Percentiles rank a stretch among this genome's conserved stretches.
These are phyloP conservation scores for Sphenopsis melanotis DNA, from an alignment of 2,797 vertebrate species.

Conservation along the genomic window DNA sequence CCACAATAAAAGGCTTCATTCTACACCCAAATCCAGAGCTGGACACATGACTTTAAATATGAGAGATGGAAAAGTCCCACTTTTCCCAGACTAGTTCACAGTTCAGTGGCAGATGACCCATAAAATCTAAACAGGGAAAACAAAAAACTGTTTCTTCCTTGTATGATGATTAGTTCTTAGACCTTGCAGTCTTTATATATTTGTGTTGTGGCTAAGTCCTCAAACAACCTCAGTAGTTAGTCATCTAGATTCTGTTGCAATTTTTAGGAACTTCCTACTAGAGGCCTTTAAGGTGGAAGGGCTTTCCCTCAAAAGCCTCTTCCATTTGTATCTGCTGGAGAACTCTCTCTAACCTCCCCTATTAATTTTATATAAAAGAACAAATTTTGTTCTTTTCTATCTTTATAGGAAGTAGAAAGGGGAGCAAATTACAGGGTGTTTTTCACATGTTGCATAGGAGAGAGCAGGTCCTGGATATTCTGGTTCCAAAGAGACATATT, in stretches of 20 bases:
- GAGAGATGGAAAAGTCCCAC: background rate
- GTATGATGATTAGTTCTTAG: background rate
- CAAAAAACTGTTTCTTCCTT: background rate
- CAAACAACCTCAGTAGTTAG: background rate
- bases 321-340: background rate
- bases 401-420: background rate
- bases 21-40: background rate
- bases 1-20: background rate
- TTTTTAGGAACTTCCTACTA: conserved; percentile 10
- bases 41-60: background rate
- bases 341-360: background rate
- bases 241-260: background rate
- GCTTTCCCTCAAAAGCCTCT: background rate
- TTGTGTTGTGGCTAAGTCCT: conserved; percentile 20
- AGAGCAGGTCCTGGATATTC: background rate
- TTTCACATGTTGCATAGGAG: background rate
- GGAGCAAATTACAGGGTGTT: background rate
- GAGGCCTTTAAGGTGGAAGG: background rate
- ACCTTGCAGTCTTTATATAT: background rate
- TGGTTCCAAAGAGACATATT: background rate
- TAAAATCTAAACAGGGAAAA: background rate
- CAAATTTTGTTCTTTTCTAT: background rate
- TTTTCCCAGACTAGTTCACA: conserved; percentile 12
- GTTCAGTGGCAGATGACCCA: background rate
- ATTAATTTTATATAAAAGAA: background rate